phyloP scores from a whole-genome alignment of 2,113 vertebrate species.

The Atrichornis clamosus region DNA sequence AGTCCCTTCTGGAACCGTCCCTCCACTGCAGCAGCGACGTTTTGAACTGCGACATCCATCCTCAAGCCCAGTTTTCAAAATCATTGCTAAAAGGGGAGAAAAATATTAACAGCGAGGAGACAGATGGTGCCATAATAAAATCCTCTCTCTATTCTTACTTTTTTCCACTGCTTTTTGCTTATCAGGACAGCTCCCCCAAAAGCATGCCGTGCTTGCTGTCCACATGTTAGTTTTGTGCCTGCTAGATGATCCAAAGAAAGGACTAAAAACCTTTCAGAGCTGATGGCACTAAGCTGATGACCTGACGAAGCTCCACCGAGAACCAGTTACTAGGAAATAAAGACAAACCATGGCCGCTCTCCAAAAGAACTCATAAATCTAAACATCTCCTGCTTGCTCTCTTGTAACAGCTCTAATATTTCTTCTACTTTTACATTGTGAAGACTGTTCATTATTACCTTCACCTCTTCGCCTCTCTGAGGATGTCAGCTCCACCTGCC shows the following conservation, averaged over 20 bases:
- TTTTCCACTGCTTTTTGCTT: not conserved
- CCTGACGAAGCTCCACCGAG: not conserved
- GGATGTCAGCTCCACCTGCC: slow-evolving; percentile 26
- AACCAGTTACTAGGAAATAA: not conserved
- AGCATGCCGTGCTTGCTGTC: not conserved
- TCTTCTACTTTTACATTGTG: not conserved
- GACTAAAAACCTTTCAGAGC: not conserved
- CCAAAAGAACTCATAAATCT: slow-evolving; percentile 40
- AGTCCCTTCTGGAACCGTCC: not conserved
- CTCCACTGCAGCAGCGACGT: not conserved
- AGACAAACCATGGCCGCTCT: slow-evolving; percentile 34
- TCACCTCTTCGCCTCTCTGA: not conserved
- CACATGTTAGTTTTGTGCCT: not conserved
- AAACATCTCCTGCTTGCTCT: slow-evolving; percentile 22
- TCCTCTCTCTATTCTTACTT: not conserved
- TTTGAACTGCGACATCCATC: not conserved
- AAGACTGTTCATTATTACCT: slow-evolving; percentile 26
- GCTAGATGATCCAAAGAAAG: not conserved
- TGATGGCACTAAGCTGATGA: not conserved
- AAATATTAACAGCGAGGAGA: not conserved
- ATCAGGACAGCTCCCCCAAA: not conserved
- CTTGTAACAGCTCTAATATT: not conserved
- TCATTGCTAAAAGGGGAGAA: not conserved
- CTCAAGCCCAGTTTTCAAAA: not conserved
- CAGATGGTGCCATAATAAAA: slow-evolving; percentile 17